phyloP scores from a whole-genome alignment of 2,113 vertebrate genomes.

The rat (Rattus norvegicus) region GRCr8 NC_086020.1:199513001-199513500 shows the following conservation, averaged over 20 bases:
- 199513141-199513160: too few relatives aligned
- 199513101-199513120: background rate
- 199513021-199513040: background rate
- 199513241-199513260: conserved; percentile 58
- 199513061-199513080: conserved; percentile 19
- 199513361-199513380: conserved; percentile 62
- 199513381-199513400: conserved; percentile 44
- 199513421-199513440: conserved; percentile 35
- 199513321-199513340: conserved; percentile 77
- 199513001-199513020: background rate
- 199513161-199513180: too few relatives aligned
- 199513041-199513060: background rate
- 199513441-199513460: background rate
- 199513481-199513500: conserved; percentile 35
- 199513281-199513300: conserved; percentile 27
- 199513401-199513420: background rate
- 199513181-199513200: too few relatives aligned
- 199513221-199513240: conserved; percentile 64
- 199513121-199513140: too few relatives aligned
- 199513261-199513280: conserved; percentile 60
- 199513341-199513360: conserved; percentile 62
- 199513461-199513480: conserved; percentile 25
- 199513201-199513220: background rate
- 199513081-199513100: background rate
- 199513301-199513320: conserved; percentile 49